Base-by-base conservation (phyloP, 1,140 invertebrate genomes). In the Hypsibius dujardini region DNA sequence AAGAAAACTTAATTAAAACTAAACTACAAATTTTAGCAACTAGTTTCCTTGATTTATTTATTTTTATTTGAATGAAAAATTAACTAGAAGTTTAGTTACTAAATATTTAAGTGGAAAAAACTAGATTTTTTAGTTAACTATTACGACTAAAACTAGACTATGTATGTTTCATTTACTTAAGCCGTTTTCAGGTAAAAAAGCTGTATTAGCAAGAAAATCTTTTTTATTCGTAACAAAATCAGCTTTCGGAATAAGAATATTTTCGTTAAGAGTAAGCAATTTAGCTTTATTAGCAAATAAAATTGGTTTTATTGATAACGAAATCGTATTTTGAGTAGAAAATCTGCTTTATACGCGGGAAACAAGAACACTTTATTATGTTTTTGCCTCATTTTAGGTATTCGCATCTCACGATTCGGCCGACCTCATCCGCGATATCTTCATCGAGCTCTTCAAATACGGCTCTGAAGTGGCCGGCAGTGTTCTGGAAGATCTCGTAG, bases 361-460 rank as follows among this genome's bases (percentile, higher is more conserved):
- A 56, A 56, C 7, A 56, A 12, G 7, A 56, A n/a, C n/a, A 56
- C 7, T 56, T 12, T 56, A n/a, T 56, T 7, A 56, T 56, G 50
- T 56, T 56, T 56, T 56, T 12, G 50, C 7, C 7, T 12, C 7
- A 7, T n/a, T 56, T 56, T 28, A 28, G 28, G 28, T 28, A 28
- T 28, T 28, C 28, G 28, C 28, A 28, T 28, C 28, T 28, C 28
- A 28, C 12, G 7, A 67, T 45, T 12, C 12, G 42, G 62, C 12
- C 12, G 62, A 12, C 42, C 45, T 42, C 12, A 67, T 42, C 12
- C 62, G 42, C 12, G 42, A 42, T 42, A 42, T 42, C 42, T 67
- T 67, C 62, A 67, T 67, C 12, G 62, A 67, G 62, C 62, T 67
- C 12, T 67, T 15, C 62, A 67, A 67, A 67, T 67, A 67, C 62